These are phyloP conservation scores for Sarcoramphus papa DNA, from an alignment of 2,797 vertebrate species.

Conservation along the genomic window DNA sequence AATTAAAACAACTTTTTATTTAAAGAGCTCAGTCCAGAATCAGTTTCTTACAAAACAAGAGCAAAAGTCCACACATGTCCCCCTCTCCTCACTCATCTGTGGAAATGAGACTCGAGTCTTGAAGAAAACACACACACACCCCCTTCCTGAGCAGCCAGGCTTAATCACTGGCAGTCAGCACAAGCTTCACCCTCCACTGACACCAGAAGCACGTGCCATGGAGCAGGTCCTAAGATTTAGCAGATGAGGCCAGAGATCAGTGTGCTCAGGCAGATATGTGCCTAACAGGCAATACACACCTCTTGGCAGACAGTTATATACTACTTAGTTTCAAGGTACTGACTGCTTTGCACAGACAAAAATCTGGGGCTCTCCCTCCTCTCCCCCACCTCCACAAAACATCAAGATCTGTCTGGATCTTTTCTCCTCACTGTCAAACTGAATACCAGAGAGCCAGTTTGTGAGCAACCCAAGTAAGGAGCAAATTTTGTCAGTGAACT, in stretches of 20 bases:
- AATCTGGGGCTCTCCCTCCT: background rate
- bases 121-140: background rate
- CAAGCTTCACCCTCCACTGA: background rate
- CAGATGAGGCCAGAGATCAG: background rate
- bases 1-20: background rate
- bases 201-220: background rate
- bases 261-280: background rate
- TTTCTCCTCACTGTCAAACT: background rate
- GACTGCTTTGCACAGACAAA: background rate
- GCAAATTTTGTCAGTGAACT: background rate
- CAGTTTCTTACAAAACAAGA: background rate
- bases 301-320: background rate
- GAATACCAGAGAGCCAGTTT: background rate
- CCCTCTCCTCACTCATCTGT: background rate
- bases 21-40: background rate
- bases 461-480: background rate
- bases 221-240: background rate
- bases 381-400: background rate
- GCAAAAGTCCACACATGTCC: background rate
- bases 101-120: background rate
- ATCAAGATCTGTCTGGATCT: background rate
- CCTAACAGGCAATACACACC: background rate
- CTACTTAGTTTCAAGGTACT: background rate
- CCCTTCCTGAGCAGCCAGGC: background rate
- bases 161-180: background rate